These are phyloP conservation scores for Pachypeltis micranthus DNA, from an alignment of 1,140 invertebrate genomes.

Conservation along the genomic window DNA sequence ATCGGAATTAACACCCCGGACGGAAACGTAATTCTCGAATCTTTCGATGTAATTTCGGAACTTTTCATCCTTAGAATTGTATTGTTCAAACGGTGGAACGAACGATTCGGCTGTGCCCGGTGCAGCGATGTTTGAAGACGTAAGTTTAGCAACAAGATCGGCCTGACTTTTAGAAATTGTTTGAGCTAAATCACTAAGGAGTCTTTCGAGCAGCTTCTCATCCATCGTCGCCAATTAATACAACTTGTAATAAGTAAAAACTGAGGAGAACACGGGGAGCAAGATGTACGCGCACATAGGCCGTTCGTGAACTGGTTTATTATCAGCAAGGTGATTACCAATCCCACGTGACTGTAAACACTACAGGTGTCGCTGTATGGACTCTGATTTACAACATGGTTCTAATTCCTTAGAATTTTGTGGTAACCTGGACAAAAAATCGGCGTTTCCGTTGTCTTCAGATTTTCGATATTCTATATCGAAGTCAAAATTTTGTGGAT, in stretches of 20 bases:
- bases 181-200: neutral
- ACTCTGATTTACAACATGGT: too few relatives aligned
- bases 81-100: neutral
- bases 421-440: too few relatives aligned
- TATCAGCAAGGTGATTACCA: too few relatives aligned
- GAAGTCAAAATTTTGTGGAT: too few relatives aligned
- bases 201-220: neutral
- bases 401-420: too few relatives aligned
- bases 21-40: neutral
- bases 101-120: neutral
- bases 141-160: neutral
- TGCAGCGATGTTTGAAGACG: neutral
- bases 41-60: neutral
- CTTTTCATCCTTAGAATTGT: neutral
- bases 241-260: neutral
- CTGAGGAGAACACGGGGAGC: too few relatives aligned
- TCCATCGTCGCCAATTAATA: constrained; percentile 6
- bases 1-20: neutral
- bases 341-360: too few relatives aligned
- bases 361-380: too few relatives aligned
- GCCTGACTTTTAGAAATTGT: neutral
- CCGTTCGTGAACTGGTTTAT: too few relatives aligned
- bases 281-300: too few relatives aligned
- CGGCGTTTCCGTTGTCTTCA: too few relatives aligned
- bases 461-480: too few relatives aligned